Evolutionary conservation across 2,113 vertebrate species (phyloP).

Genomic region (Salvator merianae): DNA sequence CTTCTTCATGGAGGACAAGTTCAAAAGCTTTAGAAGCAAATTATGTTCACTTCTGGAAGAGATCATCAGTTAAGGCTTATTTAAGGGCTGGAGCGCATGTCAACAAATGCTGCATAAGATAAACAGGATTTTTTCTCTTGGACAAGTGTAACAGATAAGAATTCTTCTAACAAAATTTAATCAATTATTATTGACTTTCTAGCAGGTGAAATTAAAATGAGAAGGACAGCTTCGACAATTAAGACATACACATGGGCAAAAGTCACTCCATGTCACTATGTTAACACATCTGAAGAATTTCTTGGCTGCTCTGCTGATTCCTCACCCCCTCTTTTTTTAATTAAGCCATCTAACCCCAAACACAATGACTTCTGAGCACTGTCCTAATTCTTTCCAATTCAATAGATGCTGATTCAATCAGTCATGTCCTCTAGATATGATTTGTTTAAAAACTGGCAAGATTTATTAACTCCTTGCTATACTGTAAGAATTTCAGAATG

Average conservation of each 20-base stretch:
- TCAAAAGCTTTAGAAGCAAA: slow-evolving; percentile 41
- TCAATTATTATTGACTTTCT: slow-evolving; percentile 43
- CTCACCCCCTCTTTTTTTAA: slow-evolving; percentile 42
- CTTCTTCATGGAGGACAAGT: slow-evolving; percentile 9
- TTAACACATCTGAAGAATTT: not conserved
- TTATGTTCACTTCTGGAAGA: slow-evolving; percentile 41
- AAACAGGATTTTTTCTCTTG: slow-evolving; percentile 25
- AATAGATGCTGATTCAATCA: slow-evolving; percentile 35
- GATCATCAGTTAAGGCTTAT: slow-evolving; percentile 43
- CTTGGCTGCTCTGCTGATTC: slow-evolving; percentile 9
- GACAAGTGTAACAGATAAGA: slow-evolving; percentile 45
- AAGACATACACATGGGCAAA: slow-evolving; percentile 10
- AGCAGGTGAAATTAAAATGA: slow-evolving; percentile 48
- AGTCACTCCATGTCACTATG: not conserved
- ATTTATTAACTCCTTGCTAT: not conserved
- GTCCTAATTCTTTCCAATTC: slow-evolving; percentile 38
- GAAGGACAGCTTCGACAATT: slow-evolving; percentile 34
- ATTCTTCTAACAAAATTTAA: slow-evolving; percentile 33
- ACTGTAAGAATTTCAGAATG: slow-evolving; percentile 28
- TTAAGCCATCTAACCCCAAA: slow-evolving; percentile 45
- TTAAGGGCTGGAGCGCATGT: slow-evolving; percentile 28
- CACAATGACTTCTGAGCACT: slow-evolving; percentile 11
- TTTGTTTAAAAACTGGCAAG: slow-evolving; percentile 35
- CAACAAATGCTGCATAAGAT: slow-evolving; percentile 34
- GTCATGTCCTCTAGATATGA: slow-evolving; percentile 4